Base-by-base conservation (phyloP, 2,888 invertebrate genomes). In the Ophraella communa region DNA sequence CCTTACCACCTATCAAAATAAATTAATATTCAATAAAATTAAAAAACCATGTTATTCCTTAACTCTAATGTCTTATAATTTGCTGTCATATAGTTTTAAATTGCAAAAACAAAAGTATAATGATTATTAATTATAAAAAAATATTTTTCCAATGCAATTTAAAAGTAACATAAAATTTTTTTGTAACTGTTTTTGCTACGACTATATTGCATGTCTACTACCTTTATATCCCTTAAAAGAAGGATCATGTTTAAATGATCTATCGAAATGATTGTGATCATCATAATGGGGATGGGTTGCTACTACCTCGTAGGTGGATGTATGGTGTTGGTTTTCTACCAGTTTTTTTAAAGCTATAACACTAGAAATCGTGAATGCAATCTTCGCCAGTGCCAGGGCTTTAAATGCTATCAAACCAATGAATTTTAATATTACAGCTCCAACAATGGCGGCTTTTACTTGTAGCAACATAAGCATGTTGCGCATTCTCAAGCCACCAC, bases 361-460 rank as follows among this genome's bases (percentile, higher is more conserved):
- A 64, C 87, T 88, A 56, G 92, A 89, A 69, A 94, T 87, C 60
- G 93, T 84, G 20, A 94, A 85, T 3, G 94, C 93, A 67, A 94
- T 88, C 85, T 94, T 94, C 75, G 92, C 93, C 73, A 94, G 86
- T 77, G 93, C 83, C 72, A 94, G 85, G 67, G 94, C 94, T 86
- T 94, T 94, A 86, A 94, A 87, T 44, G 93, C 92, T 49, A 93
- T 86, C 68, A 94, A 85, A 59, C 92, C 93, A 75, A 94, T 87
- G 73, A 85, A 86, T 72, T 90, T 94, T 63, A 94, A 86, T 76
- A 90, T 89, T 71, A 94, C 83, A 27, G 93, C 93, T 74, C 92
- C 88, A 69, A 94, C 85, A 27, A 91, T 89, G 71, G 91, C 91
- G 64, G 88, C 89, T 85, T 94, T 94, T 80, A 94, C 83, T 78